Conservation (phyloP, 2,113 vertebrate species). For the Amblyopsis rosae region DNA sequence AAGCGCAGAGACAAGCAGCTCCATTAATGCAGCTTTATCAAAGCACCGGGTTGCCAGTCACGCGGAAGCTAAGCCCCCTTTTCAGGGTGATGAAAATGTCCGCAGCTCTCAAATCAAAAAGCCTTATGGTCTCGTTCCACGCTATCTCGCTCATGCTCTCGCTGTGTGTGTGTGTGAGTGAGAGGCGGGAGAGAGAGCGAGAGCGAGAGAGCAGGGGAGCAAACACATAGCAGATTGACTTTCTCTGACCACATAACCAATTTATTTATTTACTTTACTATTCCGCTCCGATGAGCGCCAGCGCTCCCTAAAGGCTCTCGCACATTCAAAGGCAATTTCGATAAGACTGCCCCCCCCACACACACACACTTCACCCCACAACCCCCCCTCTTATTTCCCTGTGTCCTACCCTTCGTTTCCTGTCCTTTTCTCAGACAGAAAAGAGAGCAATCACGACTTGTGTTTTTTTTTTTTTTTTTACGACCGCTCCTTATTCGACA, state of each 20-base stretch:
- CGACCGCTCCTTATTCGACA: constrained; percentile 39
- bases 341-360: constrained; percentile 54
- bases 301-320: constrained; percentile 56
- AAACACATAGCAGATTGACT: constrained; percentile 67
- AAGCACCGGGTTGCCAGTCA: constrained; percentile 51
- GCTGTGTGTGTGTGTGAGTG: constrained; percentile 9
- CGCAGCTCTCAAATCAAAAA: constrained; percentile 59
- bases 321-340: constrained; percentile 72
- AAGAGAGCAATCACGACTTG: constrained; percentile 56
- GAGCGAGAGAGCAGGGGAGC: constrained; percentile 13
- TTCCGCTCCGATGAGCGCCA: constrained; percentile 59
- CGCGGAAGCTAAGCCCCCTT: constrained; percentile 60
- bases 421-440: constrained; percentile 45
- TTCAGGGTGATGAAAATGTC: constrained; percentile 64
- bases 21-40: constrained; percentile 63
- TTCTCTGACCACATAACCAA: constrained; percentile 71
- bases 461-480: constrained; percentile 13
- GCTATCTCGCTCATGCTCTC: constrained; percentile 33
- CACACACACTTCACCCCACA: too few species aligned
- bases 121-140: constrained; percentile 49
- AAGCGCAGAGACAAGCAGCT: constrained; percentile 21
- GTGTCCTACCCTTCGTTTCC: constrained; percentile 47
- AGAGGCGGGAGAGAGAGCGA: constrained; percentile 14
- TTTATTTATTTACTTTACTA: constrained; percentile 75
- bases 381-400: background rate